Conservation (phyloP, 2,113 vertebrate species). For the Pyxicephalus adspersus region DNA sequence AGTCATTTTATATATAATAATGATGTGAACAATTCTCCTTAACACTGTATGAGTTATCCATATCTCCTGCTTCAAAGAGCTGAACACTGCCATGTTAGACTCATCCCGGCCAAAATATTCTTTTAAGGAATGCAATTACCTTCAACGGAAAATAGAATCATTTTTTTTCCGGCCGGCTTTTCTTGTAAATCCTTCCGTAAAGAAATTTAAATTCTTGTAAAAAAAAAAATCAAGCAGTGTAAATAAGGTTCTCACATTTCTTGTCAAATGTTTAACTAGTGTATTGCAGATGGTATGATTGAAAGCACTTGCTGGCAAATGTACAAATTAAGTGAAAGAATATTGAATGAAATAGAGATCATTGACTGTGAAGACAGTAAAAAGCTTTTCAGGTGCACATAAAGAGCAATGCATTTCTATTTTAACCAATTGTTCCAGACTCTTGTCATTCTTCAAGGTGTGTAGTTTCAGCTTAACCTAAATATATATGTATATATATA, state of each 20-base stretch:
- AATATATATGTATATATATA: too few species aligned
- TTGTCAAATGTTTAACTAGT: constrained; percentile 43
- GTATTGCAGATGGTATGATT: constrained; percentile 26
- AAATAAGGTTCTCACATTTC: constrained; percentile 47
- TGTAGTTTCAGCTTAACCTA: constrained; percentile 18
- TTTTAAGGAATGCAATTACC: constrained; percentile 45
- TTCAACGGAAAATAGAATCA: constrained; percentile 32
- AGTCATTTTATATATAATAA: neutral
- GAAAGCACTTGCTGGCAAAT: constrained; percentile 44
- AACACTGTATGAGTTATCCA: neutral
- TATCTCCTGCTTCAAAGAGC: constrained; percentile 2
- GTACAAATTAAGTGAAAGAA: constrained; percentile 37
- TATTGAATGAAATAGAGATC: constrained; percentile 34
- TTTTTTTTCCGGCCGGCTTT: constrained; percentile 20
- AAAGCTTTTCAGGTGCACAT: constrained; percentile 16
- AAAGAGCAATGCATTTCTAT: constrained; percentile 29
- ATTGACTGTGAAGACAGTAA: constrained; percentile 10
- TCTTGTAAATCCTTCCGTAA: constrained; percentile 36
- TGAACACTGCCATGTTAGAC: constrained; percentile 10
- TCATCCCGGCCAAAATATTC: constrained; percentile 31
- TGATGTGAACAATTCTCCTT: neutral
- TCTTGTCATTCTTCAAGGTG: neutral
- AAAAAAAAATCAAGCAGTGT: constrained; percentile 9
- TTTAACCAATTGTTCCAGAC: constrained; percentile 41
- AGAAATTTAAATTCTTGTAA: constrained; percentile 47